Percentiles rank a stretch among this genome's conserved stretches.
phyloP scores from a whole-genome alignment of 2,797 vertebrate species.

The Margarornis squamiger region DNA sequence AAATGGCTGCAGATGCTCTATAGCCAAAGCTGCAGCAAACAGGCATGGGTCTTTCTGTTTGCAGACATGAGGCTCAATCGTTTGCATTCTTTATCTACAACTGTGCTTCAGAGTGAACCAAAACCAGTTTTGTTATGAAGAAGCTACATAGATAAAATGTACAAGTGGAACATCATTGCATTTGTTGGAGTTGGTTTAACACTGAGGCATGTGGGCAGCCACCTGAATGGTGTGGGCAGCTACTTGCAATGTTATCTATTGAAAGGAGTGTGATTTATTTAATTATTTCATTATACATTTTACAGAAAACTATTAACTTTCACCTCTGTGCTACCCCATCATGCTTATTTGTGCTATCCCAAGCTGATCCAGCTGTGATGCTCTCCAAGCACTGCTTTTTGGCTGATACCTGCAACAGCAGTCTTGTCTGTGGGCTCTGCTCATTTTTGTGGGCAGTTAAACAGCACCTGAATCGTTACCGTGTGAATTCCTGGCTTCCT shows the following conservation, averaged over 20 bases:
- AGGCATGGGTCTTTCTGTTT: not conserved
- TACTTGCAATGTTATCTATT: not conserved
- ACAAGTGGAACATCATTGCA: not conserved
- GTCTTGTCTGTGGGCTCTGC: not conserved
- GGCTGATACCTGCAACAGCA: accelerated
- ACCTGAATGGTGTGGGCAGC: not conserved
- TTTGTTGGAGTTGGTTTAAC: not conserved
- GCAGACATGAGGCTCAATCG: not conserved
- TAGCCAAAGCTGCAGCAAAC: not conserved
- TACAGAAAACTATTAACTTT: not conserved
- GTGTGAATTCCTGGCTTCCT: not conserved
- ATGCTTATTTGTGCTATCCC: not conserved
- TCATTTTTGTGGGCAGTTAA: not conserved
- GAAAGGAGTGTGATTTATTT: not conserved
- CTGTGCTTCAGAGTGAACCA: not conserved
- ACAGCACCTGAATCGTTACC: not conserved
- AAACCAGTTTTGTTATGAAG: not conserved
- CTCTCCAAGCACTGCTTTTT: not conserved
- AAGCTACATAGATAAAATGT: not conserved
- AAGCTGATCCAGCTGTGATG: not conserved
- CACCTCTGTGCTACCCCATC: not conserved
- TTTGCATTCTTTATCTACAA: not conserved
- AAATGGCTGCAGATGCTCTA: not conserved
- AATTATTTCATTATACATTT: not conserved
- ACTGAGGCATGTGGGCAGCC: not conserved